These are phyloP conservation scores for Hirudinaria manillensis DNA, from an alignment of 2,888 invertebrate genomes.

Conservation along the genomic window DNA sequence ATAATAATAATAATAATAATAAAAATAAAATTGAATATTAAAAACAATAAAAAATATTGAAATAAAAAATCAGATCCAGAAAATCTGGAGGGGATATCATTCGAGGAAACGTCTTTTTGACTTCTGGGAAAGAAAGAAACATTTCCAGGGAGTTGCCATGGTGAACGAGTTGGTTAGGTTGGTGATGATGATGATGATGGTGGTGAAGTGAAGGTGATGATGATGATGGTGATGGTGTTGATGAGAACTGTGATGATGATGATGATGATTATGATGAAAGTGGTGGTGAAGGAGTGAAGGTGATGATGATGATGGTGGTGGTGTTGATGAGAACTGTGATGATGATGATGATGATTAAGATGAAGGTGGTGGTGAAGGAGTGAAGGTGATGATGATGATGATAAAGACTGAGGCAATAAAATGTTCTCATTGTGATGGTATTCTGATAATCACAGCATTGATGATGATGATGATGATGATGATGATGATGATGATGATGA, in stretches of 20 bases:
- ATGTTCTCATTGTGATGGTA: not conserved
- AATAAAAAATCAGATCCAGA: constrained; percentile 53
- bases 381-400: constrained; percentile 12
- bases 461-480: constrained; percentile 25
- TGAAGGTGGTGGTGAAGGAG: too few species aligned
- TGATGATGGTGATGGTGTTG: constrained; percentile 14
- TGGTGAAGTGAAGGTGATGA: constrained; percentile 23
- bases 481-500: too few species aligned
- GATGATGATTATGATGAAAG: constrained; percentile 28
- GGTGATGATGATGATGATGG: constrained; percentile 4
- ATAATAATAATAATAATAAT: too few species aligned
- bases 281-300: too few species aligned
- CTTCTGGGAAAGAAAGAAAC: constrained; percentile 51
- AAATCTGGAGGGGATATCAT: constrained; percentile 53
- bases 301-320: too few species aligned
- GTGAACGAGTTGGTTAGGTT: constrained; percentile 51
- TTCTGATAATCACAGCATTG: constrained; percentile 13
- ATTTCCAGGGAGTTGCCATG: constrained; percentile 48
- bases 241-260: constrained; percentile 11
- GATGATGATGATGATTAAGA: constrained; percentile 14
- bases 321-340: too few species aligned
- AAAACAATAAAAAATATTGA: too few species aligned
- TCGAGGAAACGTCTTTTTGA: constrained; percentile 53
- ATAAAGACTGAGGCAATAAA: too few species aligned
- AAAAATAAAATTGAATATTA: too few species aligned